Evolutionary conservation across 2,797 vertebrate genomes (phyloP).

Genomic region (Hozukius guyotensis): DNA sequence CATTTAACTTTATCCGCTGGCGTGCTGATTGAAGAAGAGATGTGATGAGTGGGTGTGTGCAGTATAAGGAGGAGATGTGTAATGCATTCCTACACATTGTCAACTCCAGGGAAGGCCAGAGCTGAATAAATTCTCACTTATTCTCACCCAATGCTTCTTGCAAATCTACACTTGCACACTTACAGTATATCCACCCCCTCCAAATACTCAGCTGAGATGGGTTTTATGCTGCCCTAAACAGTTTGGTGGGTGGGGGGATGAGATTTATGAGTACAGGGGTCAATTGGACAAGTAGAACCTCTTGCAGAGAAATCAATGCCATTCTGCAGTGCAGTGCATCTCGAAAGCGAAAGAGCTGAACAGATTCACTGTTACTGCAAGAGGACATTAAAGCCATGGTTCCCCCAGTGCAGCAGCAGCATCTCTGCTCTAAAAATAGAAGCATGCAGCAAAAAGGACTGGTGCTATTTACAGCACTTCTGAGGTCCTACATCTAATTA

Average conservation of each 20-base stretch:
- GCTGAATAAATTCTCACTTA: slow-evolving; percentile 37
- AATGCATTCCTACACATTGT: slow-evolving; percentile 63
- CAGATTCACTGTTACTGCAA: slow-evolving; percentile 58
- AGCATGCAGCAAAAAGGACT: slow-evolving; percentile 83
- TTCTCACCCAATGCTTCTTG: slow-evolving; percentile 6
- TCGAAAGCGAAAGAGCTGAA: slow-evolving; percentile 66
- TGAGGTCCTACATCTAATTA: slow-evolving; percentile 64
- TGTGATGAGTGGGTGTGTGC: slow-evolving; percentile 53
- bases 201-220: slow-evolving; percentile 15
- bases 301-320: slow-evolving; percentile 55
- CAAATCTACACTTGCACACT: slow-evolving; percentile 11
- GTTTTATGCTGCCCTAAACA: slow-evolving; percentile 8
- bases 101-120: slow-evolving; percentile 34
- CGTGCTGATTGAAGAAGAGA: slow-evolving; percentile 25
- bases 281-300: slow-evolving; percentile 34
- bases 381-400: slow-evolving; percentile 74
- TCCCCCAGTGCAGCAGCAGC: slow-evolving; percentile 83
- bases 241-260: neutral
- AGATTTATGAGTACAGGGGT: slow-evolving; percentile 49
- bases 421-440: slow-evolving; percentile 85
- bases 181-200: neutral
- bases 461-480: slow-evolving; percentile 80
- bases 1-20: neutral
- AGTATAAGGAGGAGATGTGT: slow-evolving; percentile 44
- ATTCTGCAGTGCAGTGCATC: slow-evolving; percentile 61